Conservation (phyloP, 2,797 vertebrate species). For the Hoplostethus atlanticus region DNA sequence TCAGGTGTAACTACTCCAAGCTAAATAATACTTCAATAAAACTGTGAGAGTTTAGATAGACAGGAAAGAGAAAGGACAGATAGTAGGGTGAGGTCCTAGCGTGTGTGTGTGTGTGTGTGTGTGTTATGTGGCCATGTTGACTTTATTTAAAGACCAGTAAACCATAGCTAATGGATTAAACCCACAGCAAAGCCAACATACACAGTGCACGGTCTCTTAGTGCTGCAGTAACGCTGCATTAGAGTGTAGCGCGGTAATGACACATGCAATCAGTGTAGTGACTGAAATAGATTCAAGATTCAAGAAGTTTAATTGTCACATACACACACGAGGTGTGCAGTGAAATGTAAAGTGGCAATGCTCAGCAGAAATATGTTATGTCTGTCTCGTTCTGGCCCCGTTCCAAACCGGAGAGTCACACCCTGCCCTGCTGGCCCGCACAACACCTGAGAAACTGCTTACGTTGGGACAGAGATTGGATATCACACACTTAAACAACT, state of each 20-base stretch:
- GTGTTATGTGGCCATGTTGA: not conserved
- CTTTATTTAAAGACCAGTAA: constrained; percentile 31
- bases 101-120: constrained; percentile 2
- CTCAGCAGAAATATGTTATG: no score
- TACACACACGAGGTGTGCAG: no score
- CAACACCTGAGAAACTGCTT: not conserved
- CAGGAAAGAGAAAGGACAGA: not conserved
- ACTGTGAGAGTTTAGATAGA: not conserved
- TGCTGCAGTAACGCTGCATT: constrained; percentile 11
- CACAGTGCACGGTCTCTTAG: not conserved
- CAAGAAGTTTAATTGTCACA: no score
- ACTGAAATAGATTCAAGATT: no score
- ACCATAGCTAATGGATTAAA: constrained; percentile 31
- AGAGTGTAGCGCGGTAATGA: constrained; percentile 2
- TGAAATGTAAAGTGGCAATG: no score
- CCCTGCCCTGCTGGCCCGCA: not conserved
- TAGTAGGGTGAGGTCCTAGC: not conserved
- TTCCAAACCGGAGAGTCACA: constrained; percentile 17
- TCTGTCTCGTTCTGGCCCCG: constrained; percentile 17
- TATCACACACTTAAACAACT: no score
- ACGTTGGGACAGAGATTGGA: no score
- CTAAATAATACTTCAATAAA: not conserved
- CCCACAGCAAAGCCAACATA: not conserved
- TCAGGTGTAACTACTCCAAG: not conserved
- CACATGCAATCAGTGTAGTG: constrained; percentile 11